phyloP scores from a whole-genome alignment of 2,113 vertebrate genomes.

The Barbus barbus region DNA sequence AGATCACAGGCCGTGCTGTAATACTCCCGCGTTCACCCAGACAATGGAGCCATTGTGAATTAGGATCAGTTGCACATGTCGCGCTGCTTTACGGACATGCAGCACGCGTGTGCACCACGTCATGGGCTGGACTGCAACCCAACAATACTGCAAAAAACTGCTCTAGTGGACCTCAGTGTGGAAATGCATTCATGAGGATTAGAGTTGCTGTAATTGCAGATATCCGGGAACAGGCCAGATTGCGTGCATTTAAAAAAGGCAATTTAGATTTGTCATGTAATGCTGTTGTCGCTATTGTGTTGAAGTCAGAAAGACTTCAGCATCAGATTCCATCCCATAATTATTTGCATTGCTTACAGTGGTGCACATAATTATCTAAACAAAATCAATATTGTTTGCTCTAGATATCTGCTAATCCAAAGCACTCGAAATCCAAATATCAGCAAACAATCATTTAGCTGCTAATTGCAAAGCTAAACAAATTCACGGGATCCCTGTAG shows the following conservation, averaged over 20 bases:
- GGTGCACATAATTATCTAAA: constrained; percentile 4
- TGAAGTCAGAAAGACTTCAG: background rate
- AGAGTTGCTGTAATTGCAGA: background rate
- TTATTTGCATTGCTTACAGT: constrained; percentile 8
- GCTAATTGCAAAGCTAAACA: background rate
- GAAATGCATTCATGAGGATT: background rate
- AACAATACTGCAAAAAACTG: background rate
- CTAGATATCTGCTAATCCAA: constrained; percentile 1
- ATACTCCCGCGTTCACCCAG: constrained; percentile 13
- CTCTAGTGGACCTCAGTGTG: background rate
- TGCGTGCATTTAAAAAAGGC: background rate
- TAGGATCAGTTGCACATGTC: constrained; percentile 49
- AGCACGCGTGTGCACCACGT: constrained; percentile 10
- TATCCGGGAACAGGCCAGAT: background rate
- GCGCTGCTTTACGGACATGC: constrained; percentile 35
- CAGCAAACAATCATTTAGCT: constrained; percentile 35
- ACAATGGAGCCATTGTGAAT: constrained; percentile 49
- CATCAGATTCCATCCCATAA: constrained; percentile 14
- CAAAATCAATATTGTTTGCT: constrained; percentile 7
- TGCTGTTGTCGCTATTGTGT: background rate
- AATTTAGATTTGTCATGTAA: background rate
- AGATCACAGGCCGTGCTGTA: constrained; percentile 49
- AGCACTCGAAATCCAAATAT: constrained; percentile 37
- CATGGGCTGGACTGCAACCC: background rate
- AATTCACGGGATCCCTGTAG: constrained; percentile 10